Conservation (phyloP, 2,888 invertebrate species). For the Lapara coniferarum region DNA sequence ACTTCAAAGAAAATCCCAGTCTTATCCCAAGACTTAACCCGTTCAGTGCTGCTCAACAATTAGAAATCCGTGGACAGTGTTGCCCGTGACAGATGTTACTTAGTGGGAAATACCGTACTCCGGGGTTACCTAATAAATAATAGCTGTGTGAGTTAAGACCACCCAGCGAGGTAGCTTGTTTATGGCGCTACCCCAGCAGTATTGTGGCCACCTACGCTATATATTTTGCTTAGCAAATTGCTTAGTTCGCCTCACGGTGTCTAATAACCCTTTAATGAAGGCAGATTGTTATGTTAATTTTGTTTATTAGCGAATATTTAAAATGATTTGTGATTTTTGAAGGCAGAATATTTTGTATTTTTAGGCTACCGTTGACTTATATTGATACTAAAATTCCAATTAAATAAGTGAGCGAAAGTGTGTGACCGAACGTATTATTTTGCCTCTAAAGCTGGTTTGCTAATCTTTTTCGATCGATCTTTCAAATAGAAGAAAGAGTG, state of each 20-base stretch:
- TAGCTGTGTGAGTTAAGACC: slow-evolving; percentile 79
- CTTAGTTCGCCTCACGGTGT: slow-evolving; percentile 71
- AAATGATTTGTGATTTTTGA: neutral
- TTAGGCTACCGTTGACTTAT: no score
- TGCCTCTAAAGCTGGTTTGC: neutral
- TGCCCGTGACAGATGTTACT: slow-evolving; percentile 59
- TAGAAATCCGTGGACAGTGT: slow-evolving; percentile 40
- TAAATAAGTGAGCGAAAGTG: no score
- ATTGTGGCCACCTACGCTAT: slow-evolving; percentile 78
- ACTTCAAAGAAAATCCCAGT: neutral
- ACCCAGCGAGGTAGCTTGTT: slow-evolving; percentile 80
- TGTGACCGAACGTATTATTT: neutral
- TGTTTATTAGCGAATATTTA: slow-evolving; percentile 33
- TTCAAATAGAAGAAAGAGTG: no score
- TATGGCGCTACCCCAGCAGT: slow-evolving; percentile 71
- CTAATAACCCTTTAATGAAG: slow-evolving; percentile 82
- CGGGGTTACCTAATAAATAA: slow-evolving; percentile 78
- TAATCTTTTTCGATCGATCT: no score
- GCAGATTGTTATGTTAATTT: slow-evolving; percentile 43
- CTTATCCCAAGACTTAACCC: neutral
- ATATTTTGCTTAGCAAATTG: slow-evolving; percentile 82
- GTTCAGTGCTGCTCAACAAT: slow-evolving; percentile 11
- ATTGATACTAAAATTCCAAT: no score
- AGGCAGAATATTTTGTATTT: neutral
- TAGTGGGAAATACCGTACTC: slow-evolving; percentile 63